phyloP scores from a whole-genome alignment of 2,797 vertebrate genomes.

The Sebastes variabilis region DNA sequence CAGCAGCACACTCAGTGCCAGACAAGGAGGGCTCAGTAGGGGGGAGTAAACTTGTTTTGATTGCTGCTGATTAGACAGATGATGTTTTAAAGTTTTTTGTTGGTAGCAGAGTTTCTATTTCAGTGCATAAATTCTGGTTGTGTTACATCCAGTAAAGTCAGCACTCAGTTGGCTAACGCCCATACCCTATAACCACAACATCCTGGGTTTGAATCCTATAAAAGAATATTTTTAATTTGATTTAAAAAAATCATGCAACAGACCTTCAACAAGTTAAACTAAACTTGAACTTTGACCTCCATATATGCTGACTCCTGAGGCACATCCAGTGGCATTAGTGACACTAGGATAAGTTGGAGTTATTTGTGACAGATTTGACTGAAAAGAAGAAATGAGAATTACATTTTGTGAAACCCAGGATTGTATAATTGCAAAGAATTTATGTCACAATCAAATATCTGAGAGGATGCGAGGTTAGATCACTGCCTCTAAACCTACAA shows the following conservation, averaged over 20 bases:
- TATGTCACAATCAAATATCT: background rate
- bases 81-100: background rate
- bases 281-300: background rate
- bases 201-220: constrained; percentile 29
- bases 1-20: constrained; percentile 1
- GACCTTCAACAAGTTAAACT: background rate
- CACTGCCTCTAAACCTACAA: background rate
- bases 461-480: background rate
- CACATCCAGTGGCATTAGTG: background rate
- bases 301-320: background rate
- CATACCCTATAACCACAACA: constrained; percentile 11
- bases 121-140: constrained; percentile 10
- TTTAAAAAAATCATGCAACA: background rate
- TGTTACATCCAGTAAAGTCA: constrained; percentile 2
- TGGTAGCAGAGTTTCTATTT: constrained; percentile 4
- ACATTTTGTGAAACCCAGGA: background rate
- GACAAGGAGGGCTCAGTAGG: constrained; percentile 8
- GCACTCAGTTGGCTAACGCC: constrained; percentile 14
- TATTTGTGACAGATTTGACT: background rate
- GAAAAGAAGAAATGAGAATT: background rate
- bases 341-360: background rate
- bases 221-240: constrained; percentile 42
- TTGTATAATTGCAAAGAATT: background rate
- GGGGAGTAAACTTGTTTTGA: constrained; percentile 8
- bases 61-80: constrained; percentile 26